Conservation (phyloP, 2,888 invertebrate species). For the Cerceris rybyensis region DNA sequence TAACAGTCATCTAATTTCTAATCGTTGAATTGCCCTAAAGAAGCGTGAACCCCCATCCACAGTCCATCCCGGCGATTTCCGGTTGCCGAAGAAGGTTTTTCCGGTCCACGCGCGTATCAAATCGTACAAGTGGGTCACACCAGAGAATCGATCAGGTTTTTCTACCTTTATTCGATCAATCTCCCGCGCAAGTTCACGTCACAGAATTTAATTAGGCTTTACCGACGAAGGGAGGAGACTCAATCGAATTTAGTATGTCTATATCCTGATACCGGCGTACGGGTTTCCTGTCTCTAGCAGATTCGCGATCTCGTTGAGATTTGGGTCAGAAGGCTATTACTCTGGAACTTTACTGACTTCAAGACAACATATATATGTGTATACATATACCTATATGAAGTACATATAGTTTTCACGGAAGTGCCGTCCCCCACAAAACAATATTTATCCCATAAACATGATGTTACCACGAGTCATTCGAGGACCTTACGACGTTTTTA, state of each 20-base stretch:
- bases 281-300: constrained; percentile 43
- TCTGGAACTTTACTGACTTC: constrained; percentile 29
- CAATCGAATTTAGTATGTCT: constrained; percentile 51
- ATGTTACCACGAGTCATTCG: too few relatives aligned
- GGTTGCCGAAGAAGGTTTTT: not conserved
- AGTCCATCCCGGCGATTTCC: not conserved
- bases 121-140: constrained; percentile 14
- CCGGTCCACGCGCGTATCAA: constrained; percentile 3
- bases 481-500: too few relatives aligned
- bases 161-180: constrained; percentile 24
- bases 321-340: constrained; percentile 59
- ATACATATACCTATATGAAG: constrained; percentile 10
- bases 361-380: constrained; percentile 52
- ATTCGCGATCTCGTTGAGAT: constrained; percentile 49
- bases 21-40: too few relatives aligned
- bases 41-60: not conserved
- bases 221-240: constrained; percentile 24
- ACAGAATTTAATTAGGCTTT: constrained; percentile 55
- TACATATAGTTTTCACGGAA: constrained; percentile 14
- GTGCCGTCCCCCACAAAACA: not conserved
- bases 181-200: constrained; percentile 19
- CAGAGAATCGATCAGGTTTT: constrained; percentile 7
- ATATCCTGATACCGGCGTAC: constrained; percentile 30
- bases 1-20: too few relatives aligned
- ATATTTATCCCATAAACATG: too few relatives aligned